A percentile compares a stretch with the other conserved stretches of the same genome.
Evolutionary conservation across 2,113 vertebrate genomes (phyloP).

Genomic region (Gymnorhina tibicen): DNA sequence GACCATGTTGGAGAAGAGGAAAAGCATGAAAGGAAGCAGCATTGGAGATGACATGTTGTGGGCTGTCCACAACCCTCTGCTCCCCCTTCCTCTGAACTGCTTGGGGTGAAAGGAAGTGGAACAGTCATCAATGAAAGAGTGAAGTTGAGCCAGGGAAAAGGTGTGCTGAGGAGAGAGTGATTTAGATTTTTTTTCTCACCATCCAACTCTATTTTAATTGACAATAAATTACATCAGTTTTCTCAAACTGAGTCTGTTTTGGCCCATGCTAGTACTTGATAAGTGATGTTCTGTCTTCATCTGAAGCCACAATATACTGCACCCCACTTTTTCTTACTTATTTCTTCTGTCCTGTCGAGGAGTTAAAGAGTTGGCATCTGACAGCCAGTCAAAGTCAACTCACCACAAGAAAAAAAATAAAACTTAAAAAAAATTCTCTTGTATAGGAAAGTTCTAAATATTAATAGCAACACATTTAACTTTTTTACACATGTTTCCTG

Average conservation of each 20-base stretch:
- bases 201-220: not conserved
- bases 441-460: not conserved
- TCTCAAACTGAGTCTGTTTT: not conserved
- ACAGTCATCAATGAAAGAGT: not conserved
- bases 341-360: not conserved
- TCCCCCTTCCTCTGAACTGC: not conserved
- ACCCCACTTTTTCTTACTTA: not conserved
- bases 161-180: fast-evolving
- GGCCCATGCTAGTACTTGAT: not conserved
- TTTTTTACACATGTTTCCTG: not conserved
- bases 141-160: not conserved
- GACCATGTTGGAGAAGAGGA: fast-evolving
- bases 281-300: not conserved
- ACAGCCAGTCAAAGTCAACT: not conserved
- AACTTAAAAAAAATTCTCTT: not conserved
- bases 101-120: not conserved
- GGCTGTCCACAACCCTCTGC: not conserved
- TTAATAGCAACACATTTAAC: not conserved
- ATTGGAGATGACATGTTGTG: not conserved
- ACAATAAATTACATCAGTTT: not conserved
- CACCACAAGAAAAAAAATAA: not conserved
- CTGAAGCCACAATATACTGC: not conserved
- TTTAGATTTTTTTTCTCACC: not conserved
- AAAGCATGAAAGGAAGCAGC: not conserved
- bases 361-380: not conserved